These are phyloP conservation scores for Poicephalus gulielmi DNA, from an alignment of 2,113 vertebrate genomes.

Conservation along the genomic window DNA sequence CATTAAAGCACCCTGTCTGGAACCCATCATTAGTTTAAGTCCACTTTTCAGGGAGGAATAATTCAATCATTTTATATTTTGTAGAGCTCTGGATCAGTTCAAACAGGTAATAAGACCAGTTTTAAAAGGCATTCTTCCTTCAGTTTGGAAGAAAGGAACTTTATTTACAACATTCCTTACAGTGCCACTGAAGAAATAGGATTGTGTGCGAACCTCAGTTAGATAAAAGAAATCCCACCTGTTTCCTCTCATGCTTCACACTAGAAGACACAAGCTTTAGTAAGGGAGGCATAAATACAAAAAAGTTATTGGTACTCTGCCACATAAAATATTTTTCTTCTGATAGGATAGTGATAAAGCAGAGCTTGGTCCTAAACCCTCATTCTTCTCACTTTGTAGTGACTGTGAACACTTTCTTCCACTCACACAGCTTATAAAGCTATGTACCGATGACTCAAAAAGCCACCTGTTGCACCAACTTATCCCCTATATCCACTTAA, in stretches of 20 bases:
- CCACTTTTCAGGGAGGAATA: neutral
- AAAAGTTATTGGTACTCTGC: constrained; percentile 27
- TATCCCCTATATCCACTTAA: neutral
- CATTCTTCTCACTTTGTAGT: neutral
- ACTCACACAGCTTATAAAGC: neutral
- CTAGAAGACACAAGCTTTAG: constrained; percentile 14
- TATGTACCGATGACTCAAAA: neutral
- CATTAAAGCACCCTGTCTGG: neutral
- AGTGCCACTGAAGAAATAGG: neutral
- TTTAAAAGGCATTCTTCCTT: neutral
- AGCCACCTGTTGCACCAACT: neutral
- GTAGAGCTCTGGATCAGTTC: constrained; percentile 7
- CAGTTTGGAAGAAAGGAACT: neutral
- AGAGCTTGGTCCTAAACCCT: neutral
- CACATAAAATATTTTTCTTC: constrained; percentile 57
- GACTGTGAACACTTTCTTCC: neutral
- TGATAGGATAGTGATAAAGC: constrained; percentile 67
- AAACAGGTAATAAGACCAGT: neutral
- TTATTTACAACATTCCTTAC: constrained; percentile 30
- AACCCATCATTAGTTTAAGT: constrained; percentile 30
- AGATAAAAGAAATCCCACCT: constrained; percentile 42
- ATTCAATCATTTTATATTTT: constrained; percentile 35
- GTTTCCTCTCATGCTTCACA: constrained; percentile 38
- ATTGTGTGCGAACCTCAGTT: neutral
- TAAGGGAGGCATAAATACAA: constrained; percentile 42